phyloP scores from a whole-genome alignment of 1,140 invertebrate genomes.

The Nymphalis io region DNA sequence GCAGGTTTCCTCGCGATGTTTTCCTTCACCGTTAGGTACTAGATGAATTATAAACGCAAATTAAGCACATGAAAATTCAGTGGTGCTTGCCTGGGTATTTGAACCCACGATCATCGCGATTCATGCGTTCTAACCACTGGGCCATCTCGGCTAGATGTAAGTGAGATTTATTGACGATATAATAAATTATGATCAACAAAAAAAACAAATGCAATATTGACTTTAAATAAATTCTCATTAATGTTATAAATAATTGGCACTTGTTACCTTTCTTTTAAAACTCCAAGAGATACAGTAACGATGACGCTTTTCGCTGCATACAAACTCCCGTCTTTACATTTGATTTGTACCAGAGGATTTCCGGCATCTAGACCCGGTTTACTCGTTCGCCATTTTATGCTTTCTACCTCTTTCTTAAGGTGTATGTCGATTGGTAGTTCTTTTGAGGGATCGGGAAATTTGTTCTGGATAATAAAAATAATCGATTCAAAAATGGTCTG shows the following conservation, averaged over 20 bases:
- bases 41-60: too few species aligned
- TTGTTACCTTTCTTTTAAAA: constrained; percentile 83
- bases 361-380: constrained; percentile 45
- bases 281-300: constrained; percentile 85
- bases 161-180: too few species aligned
- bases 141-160: too few species aligned
- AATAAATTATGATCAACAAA: too few species aligned
- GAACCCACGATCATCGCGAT: too few species aligned
- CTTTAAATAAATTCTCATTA: too few species aligned
- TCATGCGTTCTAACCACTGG: too few species aligned
- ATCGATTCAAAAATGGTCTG: neutral
- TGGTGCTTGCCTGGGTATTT: too few species aligned
- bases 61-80: too few species aligned
- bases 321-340: constrained; percentile 82
- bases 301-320: constrained; percentile 85
- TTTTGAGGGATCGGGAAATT: constrained; percentile 67
- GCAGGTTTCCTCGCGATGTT: too few species aligned
- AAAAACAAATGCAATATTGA: too few species aligned
- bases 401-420: constrained; percentile 72
- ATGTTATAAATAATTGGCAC: neutral
- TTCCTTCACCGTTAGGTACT: too few species aligned
- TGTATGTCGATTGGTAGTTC: constrained; percentile 65
- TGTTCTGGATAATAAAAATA: constrained; percentile 53
- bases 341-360: constrained; percentile 73
- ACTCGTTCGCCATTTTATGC: constrained; percentile 64